Evolutionary conservation across 2,797 vertebrate species (phyloP), one percentile per base, ranked within the genome.

Genomic region (Emydoidea blandingii): DNA sequence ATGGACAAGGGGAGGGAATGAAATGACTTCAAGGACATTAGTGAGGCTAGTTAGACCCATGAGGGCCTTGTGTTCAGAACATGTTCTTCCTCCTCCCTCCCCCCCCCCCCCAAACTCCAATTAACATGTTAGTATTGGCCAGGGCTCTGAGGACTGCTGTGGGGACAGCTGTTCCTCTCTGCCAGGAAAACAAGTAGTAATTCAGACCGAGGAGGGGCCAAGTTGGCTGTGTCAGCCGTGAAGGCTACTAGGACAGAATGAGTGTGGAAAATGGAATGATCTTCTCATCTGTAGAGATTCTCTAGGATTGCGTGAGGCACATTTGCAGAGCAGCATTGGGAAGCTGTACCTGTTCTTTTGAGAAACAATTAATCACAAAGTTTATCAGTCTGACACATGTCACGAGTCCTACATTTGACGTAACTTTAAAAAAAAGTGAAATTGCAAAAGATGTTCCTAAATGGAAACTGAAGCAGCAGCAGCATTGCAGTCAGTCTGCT

Each of bases 281-380:
- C 34, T 52, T 68, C 52, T 87, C 91, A 84, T 34, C 57, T 86
- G 1, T 52, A 49, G 44, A 21, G 12, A 54, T 49, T 89, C 0
- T 41, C 19, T 72, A 72, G n/a, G 65, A 41, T 25, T 72, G 65
- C 21, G 5, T 37, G 65, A 68, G 19, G n/a, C 65, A 72, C 65
- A 72, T 21, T 72, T 41, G n/a, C n/a, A 21, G 65, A 72, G 21
- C 19, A 72, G 19, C n/a, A 41, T 41, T 72, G n/a, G 9, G 3
- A 88, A 94, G 72, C 41, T 2, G 8, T 91, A 53, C 41, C n/a
- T 88, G 21, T 34, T 93, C 6, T 89, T 94, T 83, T 91, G 5
- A 87, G 80, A 89, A 47, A 83, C 86, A 90, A 44, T 79, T 10
- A 81, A 19, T 91, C 44, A 34, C 65, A 85, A 89, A 91, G 44